Evolutionary conservation across 2,797 vertebrate genomes (phyloP).

Genomic region (Acanthurus leucopareius): DNA sequence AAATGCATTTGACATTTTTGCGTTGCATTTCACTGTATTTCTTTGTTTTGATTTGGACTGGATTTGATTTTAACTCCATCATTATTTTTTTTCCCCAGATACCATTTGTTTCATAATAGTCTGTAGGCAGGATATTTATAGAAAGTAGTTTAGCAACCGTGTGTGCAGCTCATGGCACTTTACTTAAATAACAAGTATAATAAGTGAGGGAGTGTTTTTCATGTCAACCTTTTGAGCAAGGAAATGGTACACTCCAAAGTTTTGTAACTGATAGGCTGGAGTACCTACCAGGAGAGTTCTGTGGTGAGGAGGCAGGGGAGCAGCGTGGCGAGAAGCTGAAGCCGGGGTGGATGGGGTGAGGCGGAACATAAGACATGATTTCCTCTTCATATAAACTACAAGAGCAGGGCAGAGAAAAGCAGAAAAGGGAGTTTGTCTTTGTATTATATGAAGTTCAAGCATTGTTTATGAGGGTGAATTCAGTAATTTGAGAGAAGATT

Average conservation of each 20-base stretch:
- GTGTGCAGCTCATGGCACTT: neutral
- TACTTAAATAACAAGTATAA: neutral
- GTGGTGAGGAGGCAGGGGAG: conserved; percentile 96
- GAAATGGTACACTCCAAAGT: too few relatives aligned
- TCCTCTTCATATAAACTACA: conserved; percentile 97
- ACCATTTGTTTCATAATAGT: neutral
- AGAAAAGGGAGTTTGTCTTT: neutral
- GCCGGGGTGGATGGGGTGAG: conserved; percentile 91
- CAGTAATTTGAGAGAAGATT: neutral
- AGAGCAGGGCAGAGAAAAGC: conserved; percentile 8
- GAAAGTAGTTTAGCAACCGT: neutral
- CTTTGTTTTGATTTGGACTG: neutral
- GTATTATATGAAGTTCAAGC: too few relatives aligned
- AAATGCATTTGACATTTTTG: neutral
- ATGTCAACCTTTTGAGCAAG: too few relatives aligned
- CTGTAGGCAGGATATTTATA: neutral
- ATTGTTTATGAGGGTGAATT: neutral
- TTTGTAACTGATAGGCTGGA: neutral
- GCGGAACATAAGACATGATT: conserved; percentile 94
- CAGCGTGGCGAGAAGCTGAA: conserved; percentile 97
- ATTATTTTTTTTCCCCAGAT: neutral
- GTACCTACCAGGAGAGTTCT: conserved; percentile 94
- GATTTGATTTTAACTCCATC: neutral
- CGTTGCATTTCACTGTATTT: neutral
- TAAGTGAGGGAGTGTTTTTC: neutral